Evolutionary conservation across 2,797 vertebrate genomes (phyloP).

Genomic region (Xerus rutilus): DNA sequence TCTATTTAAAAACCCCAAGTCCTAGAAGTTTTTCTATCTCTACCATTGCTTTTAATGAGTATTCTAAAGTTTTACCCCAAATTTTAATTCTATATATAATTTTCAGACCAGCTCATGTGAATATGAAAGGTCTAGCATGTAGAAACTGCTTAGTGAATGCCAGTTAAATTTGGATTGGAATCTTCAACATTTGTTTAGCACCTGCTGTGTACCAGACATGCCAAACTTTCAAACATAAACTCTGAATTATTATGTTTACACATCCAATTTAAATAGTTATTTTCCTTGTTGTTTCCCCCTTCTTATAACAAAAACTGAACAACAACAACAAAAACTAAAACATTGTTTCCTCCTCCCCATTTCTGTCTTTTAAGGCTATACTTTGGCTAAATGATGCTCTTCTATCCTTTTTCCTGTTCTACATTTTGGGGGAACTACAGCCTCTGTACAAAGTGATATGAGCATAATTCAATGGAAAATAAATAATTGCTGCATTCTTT

Average conservation of each 20-base stretch:
- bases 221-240: neutral
- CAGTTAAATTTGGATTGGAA: neutral
- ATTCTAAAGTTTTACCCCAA: neutral
- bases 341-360: neutral
- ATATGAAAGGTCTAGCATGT: neutral
- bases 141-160: neutral
- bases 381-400: neutral
- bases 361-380: neutral
- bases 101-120: neutral
- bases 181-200: neutral
- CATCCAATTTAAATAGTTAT: neutral
- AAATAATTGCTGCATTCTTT: neutral
- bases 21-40: neutral
- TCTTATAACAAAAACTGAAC: neutral
- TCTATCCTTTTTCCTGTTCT: neutral
- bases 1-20: neutral
- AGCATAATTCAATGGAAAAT: constrained; percentile 30
- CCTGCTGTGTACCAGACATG: neutral
- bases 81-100: constrained; percentile 12
- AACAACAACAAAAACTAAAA: neutral
- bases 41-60: neutral
- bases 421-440: neutral
- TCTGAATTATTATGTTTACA: neutral
- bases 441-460: neutral
- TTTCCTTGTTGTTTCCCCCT: neutral